phyloP scores from a whole-genome alignment of 2,113 vertebrate species.

The Loxodonta africana region DNA sequence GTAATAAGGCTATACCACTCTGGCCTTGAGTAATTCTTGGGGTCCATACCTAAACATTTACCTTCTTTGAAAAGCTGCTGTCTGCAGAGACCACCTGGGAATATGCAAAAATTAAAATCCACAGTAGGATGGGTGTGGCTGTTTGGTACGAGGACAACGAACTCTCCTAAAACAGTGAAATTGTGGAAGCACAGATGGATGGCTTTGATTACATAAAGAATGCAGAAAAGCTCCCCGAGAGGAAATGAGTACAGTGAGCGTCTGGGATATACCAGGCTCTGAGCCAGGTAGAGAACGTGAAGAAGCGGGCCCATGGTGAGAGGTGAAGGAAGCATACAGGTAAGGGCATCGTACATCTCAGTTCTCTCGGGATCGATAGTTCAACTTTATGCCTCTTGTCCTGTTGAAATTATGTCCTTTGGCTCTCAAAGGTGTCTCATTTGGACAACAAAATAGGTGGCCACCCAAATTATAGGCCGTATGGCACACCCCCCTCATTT shows the following conservation, averaged over 20 bases:
- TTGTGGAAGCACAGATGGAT: neutral
- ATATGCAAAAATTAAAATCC: neutral
- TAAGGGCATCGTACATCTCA: fast-evolving
- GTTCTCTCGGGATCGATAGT: neutral
- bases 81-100: neutral
- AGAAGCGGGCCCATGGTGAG: neutral
- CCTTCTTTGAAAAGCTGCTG: neutral
- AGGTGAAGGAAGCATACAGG: no score
- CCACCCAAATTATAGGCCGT: neutral
- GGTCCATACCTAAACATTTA: neutral
- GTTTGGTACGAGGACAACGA: neutral
- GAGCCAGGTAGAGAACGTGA: neutral
- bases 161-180: neutral
- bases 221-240: neutral
- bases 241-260: neutral
- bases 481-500: neutral
- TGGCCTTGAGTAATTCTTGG: neutral
- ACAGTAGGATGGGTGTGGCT: neutral
- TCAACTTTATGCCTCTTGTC: neutral
- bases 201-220: neutral
- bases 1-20: neutral
- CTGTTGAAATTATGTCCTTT: neutral
- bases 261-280: neutral
- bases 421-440: neutral
- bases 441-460: neutral